Percentiles rank a stretch among this genome's conserved stretches.
Evolutionary conservation across 2,113 vertebrate genomes (phyloP).

Genomic region (Coryphaenoides rupestris): DNA sequence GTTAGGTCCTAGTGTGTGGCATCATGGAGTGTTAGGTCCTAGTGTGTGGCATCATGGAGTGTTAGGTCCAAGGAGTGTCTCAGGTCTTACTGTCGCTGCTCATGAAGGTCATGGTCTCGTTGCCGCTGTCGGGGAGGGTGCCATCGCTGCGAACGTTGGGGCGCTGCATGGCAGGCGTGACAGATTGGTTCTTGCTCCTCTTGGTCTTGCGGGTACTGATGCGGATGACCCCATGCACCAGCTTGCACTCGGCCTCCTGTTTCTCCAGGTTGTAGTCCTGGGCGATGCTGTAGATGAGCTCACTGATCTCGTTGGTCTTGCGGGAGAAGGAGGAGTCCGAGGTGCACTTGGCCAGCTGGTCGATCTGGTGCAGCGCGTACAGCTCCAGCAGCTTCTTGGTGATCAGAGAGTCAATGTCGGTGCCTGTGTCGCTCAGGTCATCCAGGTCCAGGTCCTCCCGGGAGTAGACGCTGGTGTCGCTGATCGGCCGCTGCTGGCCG

Average conservation of each 20-base stretch:
- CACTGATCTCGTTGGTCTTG: slow-evolving; percentile 97
- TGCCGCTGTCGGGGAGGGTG: slow-evolving; percentile 85
- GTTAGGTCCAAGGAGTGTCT: not conserved
- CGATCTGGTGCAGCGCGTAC: slow-evolving; percentile 95
- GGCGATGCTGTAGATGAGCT: slow-evolving; percentile 95
- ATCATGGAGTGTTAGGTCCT: no score
- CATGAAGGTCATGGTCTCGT: slow-evolving; percentile 87
- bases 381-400: slow-evolving; percentile 96
- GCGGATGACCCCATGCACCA: slow-evolving; percentile 94
- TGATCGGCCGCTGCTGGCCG: slow-evolving; percentile 81
- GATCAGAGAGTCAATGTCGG: slow-evolving; percentile 92
- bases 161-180: slow-evolving; percentile 56
- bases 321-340: slow-evolving; percentile 94
- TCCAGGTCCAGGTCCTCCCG: slow-evolving; percentile 81
- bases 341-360: slow-evolving; percentile 96
- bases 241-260: slow-evolving; percentile 93
- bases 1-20: no score
- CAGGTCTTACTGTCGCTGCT: slow-evolving; percentile 82
- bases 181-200: slow-evolving; percentile 51
- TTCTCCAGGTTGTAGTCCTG: slow-evolving; percentile 97
- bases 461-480: slow-evolving; percentile 87
- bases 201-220: slow-evolving; percentile 91
- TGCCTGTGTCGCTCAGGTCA: slow-evolving; percentile 83
- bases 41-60: no score
- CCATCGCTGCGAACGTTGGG: slow-evolving; percentile 65